Evolutionary conservation across 2,113 vertebrate species (phyloP).

Genomic region (Hypocryptadius cinnamomeus): DNA sequence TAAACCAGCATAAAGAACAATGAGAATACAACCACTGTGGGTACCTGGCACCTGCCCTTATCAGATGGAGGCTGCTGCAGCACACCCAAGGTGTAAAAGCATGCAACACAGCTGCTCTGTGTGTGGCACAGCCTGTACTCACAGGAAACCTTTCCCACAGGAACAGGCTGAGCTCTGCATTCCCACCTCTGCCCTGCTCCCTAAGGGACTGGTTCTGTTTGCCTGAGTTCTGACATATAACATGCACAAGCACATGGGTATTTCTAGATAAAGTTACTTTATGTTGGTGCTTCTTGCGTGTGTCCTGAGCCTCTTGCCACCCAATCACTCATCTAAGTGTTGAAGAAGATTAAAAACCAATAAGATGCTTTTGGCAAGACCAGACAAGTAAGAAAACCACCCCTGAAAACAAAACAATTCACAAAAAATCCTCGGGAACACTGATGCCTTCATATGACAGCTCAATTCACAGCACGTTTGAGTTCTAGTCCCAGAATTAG

Average conservation of each 20-base stretch:
- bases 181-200: background rate
- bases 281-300: accelerated
- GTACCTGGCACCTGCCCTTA: background rate
- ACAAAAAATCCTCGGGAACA: background rate
- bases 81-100: accelerated
- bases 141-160: background rate
- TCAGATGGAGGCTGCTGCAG: background rate
- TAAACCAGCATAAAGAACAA: background rate
- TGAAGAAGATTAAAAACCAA: background rate
- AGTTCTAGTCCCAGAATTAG: background rate
- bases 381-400: background rate
- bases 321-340: background rate
- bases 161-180: background rate
- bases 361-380: background rate
- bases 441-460: background rate
- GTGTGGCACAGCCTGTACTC: background rate
- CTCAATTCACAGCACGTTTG: background rate
- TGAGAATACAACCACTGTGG: background rate
- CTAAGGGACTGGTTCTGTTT: background rate
- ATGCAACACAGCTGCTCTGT: background rate
- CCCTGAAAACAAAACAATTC: background rate
- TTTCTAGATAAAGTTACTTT: background rate
- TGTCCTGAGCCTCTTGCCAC: background rate
- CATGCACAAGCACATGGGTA: background rate
- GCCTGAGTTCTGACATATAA: background rate